Conservation (phyloP, 35 echinoderm and acorn worm genomes). For the Apostichopus californicus region DNA sequence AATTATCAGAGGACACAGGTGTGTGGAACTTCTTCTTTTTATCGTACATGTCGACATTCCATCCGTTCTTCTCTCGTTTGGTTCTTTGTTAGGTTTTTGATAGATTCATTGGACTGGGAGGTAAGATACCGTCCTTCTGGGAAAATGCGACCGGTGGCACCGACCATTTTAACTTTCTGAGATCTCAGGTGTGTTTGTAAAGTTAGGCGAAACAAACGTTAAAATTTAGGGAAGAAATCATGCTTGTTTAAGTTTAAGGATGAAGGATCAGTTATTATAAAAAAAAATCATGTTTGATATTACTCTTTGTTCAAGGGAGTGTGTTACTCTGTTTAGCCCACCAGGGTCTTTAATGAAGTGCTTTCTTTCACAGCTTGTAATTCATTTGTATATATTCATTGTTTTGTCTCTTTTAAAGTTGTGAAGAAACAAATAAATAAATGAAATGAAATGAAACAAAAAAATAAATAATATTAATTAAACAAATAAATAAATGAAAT, state of each 20-base stretch:
- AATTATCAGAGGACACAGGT: constrained; percentile 71
- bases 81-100: constrained; percentile 10
- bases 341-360: too few relatives aligned
- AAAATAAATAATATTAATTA: too few relatives aligned
- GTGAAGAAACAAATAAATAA: too few relatives aligned
- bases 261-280: too few relatives aligned
- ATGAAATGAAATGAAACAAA: too few relatives aligned
- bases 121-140: constrained; percentile 48
- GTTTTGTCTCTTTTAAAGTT: too few relatives aligned
- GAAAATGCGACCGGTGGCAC: constrained; percentile 68
- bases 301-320: too few relatives aligned
- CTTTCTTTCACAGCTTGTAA: too few relatives aligned
- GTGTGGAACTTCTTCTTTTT: not conserved
- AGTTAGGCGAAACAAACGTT: not conserved
- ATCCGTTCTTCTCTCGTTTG: not conserved
- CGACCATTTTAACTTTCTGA: constrained; percentile 82
- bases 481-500: too few relatives aligned
- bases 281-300: too few relatives aligned
- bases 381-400: too few relatives aligned
- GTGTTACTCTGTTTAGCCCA: too few relatives aligned
- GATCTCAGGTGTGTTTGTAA: constrained; percentile 29
- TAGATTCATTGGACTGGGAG: not conserved
- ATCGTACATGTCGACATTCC: not conserved
- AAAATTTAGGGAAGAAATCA: not conserved
- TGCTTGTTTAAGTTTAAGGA: not conserved